Evolutionary conservation across 2,797 vertebrate genomes (phyloP), one percentile per base, ranked within the genome.

Genomic region (Rhynchotus rufescens): DNA sequence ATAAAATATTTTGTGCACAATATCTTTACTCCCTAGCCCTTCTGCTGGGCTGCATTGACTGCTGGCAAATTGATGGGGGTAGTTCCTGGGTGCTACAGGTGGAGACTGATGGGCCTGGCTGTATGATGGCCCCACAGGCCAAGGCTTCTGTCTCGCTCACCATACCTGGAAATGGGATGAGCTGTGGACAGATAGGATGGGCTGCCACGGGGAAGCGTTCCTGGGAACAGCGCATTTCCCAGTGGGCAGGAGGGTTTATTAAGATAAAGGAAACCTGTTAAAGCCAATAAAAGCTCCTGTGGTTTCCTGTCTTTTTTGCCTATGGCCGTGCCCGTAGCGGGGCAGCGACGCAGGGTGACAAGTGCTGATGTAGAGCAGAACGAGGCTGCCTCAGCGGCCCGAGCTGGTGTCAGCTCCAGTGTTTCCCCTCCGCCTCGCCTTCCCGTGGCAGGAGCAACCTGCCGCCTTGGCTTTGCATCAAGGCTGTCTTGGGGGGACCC

Each of bases 311-410:
- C 2, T 10, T 6, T 9, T 32, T 45, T 57, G 12, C 47, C 40
- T 42, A 30, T 8, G 36, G 30, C 3, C 1, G 17, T 44, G 52
- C 20, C 47, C 1, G 2, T 22, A 6, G 4, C 22, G 14, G 16
- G 15, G 52, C 76, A 69, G 51, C 0, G 6, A 17, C 47, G 9
- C 0, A 0, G n/a, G 5, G 3, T 14, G 45, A 21, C 60, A 62
- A 72, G 28, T 22, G 4, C 42, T 22, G 51, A 17, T 28, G 45
- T 14, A 38, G 60, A 66, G 28, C 28, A 72, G 44, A 49, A 28
- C 1, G 2, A 45, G 49, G 20, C 13, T 67, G 15, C 15, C 12
- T 47, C 22, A 3, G 0, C 26, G 67, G 28, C 28, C 52, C 28
- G 11, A 54, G 28, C 30, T 10, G 52, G 28, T 54, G 52, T 54